A percentile compares a stretch with the other conserved stretches of the same genome.
phyloP scores from a whole-genome alignment of 2,888 invertebrate genomes.

The Idaea dimidiata region DNA sequence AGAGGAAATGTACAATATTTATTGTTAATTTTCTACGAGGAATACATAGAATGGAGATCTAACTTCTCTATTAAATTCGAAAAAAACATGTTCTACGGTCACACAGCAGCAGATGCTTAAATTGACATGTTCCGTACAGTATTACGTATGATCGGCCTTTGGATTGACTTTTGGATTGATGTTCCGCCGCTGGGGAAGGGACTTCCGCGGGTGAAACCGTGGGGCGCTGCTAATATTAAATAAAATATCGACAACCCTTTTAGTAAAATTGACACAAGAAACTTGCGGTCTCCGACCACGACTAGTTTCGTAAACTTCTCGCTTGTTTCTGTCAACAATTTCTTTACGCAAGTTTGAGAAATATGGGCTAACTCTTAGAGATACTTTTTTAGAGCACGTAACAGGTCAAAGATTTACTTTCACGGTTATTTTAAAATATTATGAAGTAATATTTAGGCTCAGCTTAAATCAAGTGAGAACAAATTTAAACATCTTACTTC shows the following conservation, averaged over 20 bases:
- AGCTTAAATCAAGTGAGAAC: no score
- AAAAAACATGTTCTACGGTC: no score
- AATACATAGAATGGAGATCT: no score
- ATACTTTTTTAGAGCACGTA: slow-evolving; percentile 39
- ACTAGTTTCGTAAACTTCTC: slow-evolving; percentile 65
- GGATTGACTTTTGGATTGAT: no score
- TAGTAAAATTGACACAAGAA: slow-evolving; percentile 63
- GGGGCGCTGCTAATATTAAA: no score
- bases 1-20: not conserved
- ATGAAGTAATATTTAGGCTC: not conserved
- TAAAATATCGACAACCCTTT: slow-evolving; percentile 3
- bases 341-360: slow-evolving; percentile 61
- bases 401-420: slow-evolving; percentile 35
- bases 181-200: no score
- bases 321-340: slow-evolving; percentile 55
- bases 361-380: slow-evolving; percentile 34
- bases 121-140: no score
- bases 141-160: no score
- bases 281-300: slow-evolving; percentile 70
- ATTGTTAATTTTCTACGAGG: not conserved
- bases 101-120: no score
- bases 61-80: no score
- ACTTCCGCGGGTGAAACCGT: no score
- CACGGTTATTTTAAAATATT: slow-evolving; percentile 16
- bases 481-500: no score